phyloP scores from a whole-genome alignment of 2,113 vertebrate genomes.

The Sorex fumeus region DNA sequence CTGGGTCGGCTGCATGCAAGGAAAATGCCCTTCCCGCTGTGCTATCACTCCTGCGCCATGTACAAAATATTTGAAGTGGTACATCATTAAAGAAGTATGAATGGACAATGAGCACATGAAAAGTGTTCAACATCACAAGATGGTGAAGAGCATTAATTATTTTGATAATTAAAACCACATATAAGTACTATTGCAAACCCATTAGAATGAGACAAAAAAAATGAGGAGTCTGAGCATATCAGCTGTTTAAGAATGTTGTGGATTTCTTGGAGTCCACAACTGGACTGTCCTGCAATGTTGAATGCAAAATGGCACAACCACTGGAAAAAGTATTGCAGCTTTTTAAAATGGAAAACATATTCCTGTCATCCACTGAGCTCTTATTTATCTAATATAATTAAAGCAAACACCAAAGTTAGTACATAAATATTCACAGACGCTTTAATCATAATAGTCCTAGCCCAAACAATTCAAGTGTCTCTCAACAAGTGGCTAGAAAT shows the following conservation, averaged over 20 bases:
- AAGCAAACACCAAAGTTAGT: conserved; percentile 26
- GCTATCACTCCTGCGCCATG: too few relatives aligned
- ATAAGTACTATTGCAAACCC: conserved; percentile 23
- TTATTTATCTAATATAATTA: conserved; percentile 43
- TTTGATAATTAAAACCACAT: conserved; percentile 51
- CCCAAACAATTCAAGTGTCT: conserved; percentile 20
- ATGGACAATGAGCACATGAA: not conserved
- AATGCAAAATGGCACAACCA: not conserved
- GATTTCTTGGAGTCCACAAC: not conserved
- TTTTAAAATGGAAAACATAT: not conserved
- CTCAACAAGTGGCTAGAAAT: not conserved
- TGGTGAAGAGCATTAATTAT: conserved; percentile 53
- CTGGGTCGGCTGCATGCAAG: too few relatives aligned
- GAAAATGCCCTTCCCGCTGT: too few relatives aligned
- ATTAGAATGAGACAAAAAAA: conserved; percentile 45
- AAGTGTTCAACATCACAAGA: conserved; percentile 22
- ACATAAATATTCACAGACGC: conserved; percentile 37
- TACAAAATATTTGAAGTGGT: conserved; percentile 28
- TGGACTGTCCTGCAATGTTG: not conserved
- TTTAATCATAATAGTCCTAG: conserved; percentile 2
- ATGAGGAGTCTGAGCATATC: not conserved
- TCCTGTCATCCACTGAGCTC: not conserved
- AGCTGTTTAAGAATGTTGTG: conserved; percentile 21
- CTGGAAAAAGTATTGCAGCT: conserved; percentile 1
- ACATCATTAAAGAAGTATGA: conserved; percentile 44